A percentile compares a stretch with the other conserved stretches of the same genome.
These are phyloP conservation scores for Acromyrmex heyeri DNA, from an alignment of 1,140 invertebrate species.

Conservation along the genomic window DNA sequence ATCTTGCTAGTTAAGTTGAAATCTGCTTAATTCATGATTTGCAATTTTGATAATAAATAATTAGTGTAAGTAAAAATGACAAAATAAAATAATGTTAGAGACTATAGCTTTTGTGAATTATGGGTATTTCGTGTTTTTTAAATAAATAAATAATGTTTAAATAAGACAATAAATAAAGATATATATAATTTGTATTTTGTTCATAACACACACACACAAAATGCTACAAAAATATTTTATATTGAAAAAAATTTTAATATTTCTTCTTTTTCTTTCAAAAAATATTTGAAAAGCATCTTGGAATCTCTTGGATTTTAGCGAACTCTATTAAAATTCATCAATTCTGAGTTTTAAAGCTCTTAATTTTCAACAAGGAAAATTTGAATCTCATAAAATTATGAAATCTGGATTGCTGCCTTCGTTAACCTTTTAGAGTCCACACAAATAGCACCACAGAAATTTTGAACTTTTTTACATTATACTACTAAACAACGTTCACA, in stretches of 20 bases:
- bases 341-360: neutral
- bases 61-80: neutral
- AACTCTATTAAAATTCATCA: neutral
- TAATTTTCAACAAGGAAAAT: neutral
- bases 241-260: neutral
- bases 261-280: neutral
- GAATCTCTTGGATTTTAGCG: neutral
- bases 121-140: neutral
- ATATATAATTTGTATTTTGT: neutral
- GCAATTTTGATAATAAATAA: neutral
- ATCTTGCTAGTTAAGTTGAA: neutral
- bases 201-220: neutral
- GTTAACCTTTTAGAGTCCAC: neutral
- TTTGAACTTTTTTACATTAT: neutral
- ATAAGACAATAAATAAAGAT: too few relatives aligned
- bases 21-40: neutral
- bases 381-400: neutral
- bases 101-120: neutral
- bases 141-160: neutral
- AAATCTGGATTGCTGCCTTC: neutral
- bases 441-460: neutral
- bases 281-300: neutral
- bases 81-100: conserved; percentile 1
- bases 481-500: neutral
- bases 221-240: neutral